Evolutionary conservation across 2,113 vertebrate species (phyloP).

Genomic region (Rhizomys pruinosus): DNA sequence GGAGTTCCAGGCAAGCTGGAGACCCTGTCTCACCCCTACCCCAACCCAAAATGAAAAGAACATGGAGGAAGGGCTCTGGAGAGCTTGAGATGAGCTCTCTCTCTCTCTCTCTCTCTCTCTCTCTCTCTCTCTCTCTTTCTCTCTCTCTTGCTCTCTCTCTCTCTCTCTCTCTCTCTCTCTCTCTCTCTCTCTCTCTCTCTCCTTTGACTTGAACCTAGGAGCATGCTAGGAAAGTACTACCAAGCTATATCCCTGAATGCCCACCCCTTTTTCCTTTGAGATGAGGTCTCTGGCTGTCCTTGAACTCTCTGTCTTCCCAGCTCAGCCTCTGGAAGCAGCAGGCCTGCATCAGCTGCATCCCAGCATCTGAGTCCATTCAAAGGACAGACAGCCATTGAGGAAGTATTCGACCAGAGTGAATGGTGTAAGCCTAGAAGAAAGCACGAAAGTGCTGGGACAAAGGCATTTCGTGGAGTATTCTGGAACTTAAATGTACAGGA

Average conservation of each 20-base stretch:
- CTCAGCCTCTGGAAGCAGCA: neutral
- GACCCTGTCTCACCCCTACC: no score
- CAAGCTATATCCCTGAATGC: neutral
- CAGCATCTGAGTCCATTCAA: neutral
- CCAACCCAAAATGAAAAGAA: neutral
- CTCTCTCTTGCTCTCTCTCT: no score
- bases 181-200: no score
- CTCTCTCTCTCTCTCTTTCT: no score
- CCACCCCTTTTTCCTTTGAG: neutral
- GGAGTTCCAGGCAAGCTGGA: no score
- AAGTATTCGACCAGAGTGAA: neutral
- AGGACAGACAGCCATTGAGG: neutral
- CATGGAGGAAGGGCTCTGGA: neutral
- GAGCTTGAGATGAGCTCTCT: neutral
- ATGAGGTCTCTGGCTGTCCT: neutral
- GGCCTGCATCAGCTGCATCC: neutral
- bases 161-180: no score
- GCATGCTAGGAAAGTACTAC: neutral
- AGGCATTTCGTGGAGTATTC: neutral
- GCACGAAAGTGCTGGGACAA: neutral
- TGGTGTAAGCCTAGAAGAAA: neutral
- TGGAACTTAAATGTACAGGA: neutral
- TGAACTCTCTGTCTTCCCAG: neutral
- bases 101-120: neutral
- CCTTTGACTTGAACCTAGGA: neutral